A percentile compares a stretch with the other conserved stretches of the same genome.
Evolutionary conservation across 2,888 invertebrate species (phyloP).

Genomic region (Drosophila putrida): DNA sequence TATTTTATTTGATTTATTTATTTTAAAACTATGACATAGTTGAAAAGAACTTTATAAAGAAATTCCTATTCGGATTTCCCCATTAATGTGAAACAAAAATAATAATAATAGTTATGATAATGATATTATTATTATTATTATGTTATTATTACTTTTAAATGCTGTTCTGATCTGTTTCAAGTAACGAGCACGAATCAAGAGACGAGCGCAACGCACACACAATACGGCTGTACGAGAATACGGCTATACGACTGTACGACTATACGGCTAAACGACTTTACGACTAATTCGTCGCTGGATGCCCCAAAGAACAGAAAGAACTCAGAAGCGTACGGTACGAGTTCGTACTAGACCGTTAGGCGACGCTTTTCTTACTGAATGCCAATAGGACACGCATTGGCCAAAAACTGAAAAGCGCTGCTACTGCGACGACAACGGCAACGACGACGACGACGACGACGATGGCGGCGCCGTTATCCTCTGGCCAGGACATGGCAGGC

Average conservation of each 20-base stretch:
- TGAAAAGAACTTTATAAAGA: background rate
- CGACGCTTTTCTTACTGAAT: constrained; percentile 86
- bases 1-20: too few relatives aligned
- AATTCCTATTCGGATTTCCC: background rate
- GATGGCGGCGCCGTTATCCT: constrained; percentile 61
- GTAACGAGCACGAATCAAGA: constrained; percentile 69
- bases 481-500: constrained; percentile 53
- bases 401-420: constrained; percentile 69
- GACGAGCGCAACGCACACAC: constrained; percentile 77
- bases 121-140: too few relatives aligned
- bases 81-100: background rate
- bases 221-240: constrained; percentile 16
- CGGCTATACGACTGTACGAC: constrained; percentile 18
- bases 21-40: background rate
- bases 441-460: constrained; percentile 57
- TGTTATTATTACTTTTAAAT: constrained; percentile 41
- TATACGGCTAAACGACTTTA: constrained; percentile 35
- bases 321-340: constrained; percentile 83
- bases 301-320: constrained; percentile 77
- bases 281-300: constrained; percentile 55
- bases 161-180: constrained; percentile 51
- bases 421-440: constrained; percentile 48
- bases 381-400: constrained; percentile 79
- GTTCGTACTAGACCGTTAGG: constrained; percentile 86
- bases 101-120: background rate